Evolutionary conservation across 2,888 invertebrate species (phyloP), one percentile per base, ranked within the genome.

Genomic region (Anagyrus pseudococci): DNA sequence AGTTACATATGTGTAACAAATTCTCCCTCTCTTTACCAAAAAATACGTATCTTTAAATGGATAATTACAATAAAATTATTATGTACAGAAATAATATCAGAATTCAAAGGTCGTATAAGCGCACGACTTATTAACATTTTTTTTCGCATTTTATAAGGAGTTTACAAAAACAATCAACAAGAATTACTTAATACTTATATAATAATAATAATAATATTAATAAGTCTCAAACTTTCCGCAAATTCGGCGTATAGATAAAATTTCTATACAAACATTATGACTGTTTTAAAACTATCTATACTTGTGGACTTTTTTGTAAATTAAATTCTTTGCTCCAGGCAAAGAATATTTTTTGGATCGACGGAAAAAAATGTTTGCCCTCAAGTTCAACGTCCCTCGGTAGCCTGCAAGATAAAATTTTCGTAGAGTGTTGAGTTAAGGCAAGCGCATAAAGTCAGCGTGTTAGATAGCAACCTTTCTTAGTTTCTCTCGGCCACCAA

Each of bases 401-500:
- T 37, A 50, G 54, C 29, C 63, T 60, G 57, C 1, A 59, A 62
- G 26, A 47, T n/a, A 50, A n/a, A 44, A 19, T n/a, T n/a, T n/a
- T n/a, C n/a, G n/a, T n/a, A n/a, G n/a, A n/a, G n/a, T n/a, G n/a
- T n/a, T n/a, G n/a, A n/a, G n/a, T n/a, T n/a, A n/a, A n/a, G n/a
- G n/a, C n/a, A n/a, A n/a, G n/a, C n/a, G 43, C 3, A 19, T 8
- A 2, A 17, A 43, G 17, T n/a, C 15, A 43, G 17, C 7, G 2
- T 17, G 20, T 43, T n/a, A 4, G 8, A 2, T 66, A 67, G 73
- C 71, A 64, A 78, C 75, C 53, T 68, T 78, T 53, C 68, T 77
- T 47, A 80, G 71, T 23, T 75, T 77, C 19, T 70, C 69, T 17
- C 73, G 73, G 19, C 79, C 80, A 29, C 79, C 80, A 68, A 91